Evolutionary conservation across 2,113 vertebrate species (phyloP), one percentile per base, ranked within the genome.

Genomic region (Suricata suricatta): DNA sequence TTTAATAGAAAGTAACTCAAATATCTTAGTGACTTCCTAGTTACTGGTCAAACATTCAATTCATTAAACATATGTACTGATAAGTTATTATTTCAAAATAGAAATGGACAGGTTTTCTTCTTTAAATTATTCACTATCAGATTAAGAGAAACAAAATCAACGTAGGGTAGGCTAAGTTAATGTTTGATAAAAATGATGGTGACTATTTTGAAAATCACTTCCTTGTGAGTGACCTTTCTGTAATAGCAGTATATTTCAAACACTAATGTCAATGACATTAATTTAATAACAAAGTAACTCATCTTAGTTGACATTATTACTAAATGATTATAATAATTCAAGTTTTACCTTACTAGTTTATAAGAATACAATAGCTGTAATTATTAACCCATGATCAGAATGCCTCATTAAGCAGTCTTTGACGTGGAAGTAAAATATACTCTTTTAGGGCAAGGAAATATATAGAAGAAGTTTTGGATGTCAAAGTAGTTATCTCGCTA

Each of bases 381-480:
- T 57, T 91, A 68, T 47, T 95, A 91, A 68, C 1, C 23, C 44
- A 92, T 38, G 6, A 54, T 71, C 47, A 92, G 31, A 88, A 91
- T 29, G 63, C 77, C 33, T 95, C 47, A 82, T 88, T 44, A 88
- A 90, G 82, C 27, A 80, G 15, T 80, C 4, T 69, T 76, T 95
- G 38, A 89, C 66, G 3, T 68, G 66, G 13, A 71, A 68, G 82
- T 94, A 69, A 7, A 82, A 64, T 60, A 82, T 93, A 47, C 0
- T 86, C 2, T 95, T 94, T 52, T 3, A 71, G 76, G 14, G 38
- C 16, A 90, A 95, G 41, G 11, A 83, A 97, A 93, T 41, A 12
- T 35, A 93, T 23, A 63, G 88, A 86, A 41, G 96, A 94, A 97
- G 60, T 44, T 98, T 98, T 74, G 90, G 21, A 60, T 95, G 96